Percentiles rank a stretch among this genome's conserved stretches.
Conservation (phyloP, 2,113 vertebrate species). For the Urocitellus parryii region DNA sequence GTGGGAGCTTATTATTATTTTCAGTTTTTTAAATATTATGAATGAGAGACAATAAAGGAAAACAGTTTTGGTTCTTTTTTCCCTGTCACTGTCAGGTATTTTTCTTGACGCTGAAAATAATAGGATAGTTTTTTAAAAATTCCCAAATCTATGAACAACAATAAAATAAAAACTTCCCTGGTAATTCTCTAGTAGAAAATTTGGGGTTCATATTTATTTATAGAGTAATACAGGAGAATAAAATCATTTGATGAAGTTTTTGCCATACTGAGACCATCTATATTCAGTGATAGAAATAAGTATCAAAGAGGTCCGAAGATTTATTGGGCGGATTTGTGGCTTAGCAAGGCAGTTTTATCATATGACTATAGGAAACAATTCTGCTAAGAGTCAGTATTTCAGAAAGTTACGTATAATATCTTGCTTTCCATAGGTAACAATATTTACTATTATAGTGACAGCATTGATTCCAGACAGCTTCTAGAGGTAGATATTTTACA, state of each 20-base stretch:
- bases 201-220: slow-evolving; percentile 5
- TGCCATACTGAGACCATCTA: not conserved
- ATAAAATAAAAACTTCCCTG: not conserved
- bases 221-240: not conserved
- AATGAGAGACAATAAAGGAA: not conserved
- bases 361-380: not conserved
- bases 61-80: not conserved
- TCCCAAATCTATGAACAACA: not conserved
- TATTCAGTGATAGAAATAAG: not conserved
- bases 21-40: not conserved
- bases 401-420: not conserved
- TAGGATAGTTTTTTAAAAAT: not conserved
- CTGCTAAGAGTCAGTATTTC: not conserved
- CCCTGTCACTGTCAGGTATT: not conserved
- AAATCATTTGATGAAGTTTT: not conserved
- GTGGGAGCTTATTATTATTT: not conserved
- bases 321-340: not conserved
- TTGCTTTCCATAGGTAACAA: not conserved
- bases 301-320: not conserved
- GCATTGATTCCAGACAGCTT: not conserved
- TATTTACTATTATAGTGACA: not conserved
- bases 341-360: not conserved
- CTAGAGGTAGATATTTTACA: not conserved
- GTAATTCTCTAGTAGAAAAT: not conserved
- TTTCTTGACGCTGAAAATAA: slow-evolving; percentile 46